phyloP scores from a whole-genome alignment of 2,797 vertebrate genomes.

The Sebastes melanostomus region DNA sequence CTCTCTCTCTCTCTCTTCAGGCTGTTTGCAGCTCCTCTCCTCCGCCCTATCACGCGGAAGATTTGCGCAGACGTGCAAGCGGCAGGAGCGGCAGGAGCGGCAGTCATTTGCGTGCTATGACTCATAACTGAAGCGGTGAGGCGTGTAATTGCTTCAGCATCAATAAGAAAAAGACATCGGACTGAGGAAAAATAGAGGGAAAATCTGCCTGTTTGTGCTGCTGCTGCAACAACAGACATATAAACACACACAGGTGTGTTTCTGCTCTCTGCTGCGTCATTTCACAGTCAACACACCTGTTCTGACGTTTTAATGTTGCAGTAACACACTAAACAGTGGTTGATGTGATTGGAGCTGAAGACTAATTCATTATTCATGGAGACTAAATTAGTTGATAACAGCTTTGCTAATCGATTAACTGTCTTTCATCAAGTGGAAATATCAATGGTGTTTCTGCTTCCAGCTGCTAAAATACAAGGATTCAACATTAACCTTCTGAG shows the following conservation, averaged over 20 bases:
- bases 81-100: background rate
- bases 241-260: background rate
- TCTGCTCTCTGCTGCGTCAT: background rate
- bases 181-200: background rate
- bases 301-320: background rate
- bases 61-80: slow-evolving; percentile 7
- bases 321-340: background rate
- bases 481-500: background rate
- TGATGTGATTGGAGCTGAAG: background rate
- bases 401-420: background rate
- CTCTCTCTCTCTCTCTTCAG: background rate
- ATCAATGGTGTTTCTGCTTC: background rate
- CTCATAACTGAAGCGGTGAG: slow-evolving; percentile 24
- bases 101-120: slow-evolving; percentile 4
- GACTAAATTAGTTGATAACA: background rate
- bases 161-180: background rate
- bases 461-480: background rate
- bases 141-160: slow-evolving; percentile 13
- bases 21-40: background rate
- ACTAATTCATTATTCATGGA: background rate
- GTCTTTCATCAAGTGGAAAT: background rate
- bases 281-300: background rate
- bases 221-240: background rate
- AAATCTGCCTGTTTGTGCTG: background rate
- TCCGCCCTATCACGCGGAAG: slow-evolving; percentile 17